A percentile compares a stretch with the other conserved stretches of the same genome.
These are phyloP conservation scores for Athalia rosae DNA, from an alignment of 2,888 invertebrate genomes.

Conservation along the genomic window DNA sequence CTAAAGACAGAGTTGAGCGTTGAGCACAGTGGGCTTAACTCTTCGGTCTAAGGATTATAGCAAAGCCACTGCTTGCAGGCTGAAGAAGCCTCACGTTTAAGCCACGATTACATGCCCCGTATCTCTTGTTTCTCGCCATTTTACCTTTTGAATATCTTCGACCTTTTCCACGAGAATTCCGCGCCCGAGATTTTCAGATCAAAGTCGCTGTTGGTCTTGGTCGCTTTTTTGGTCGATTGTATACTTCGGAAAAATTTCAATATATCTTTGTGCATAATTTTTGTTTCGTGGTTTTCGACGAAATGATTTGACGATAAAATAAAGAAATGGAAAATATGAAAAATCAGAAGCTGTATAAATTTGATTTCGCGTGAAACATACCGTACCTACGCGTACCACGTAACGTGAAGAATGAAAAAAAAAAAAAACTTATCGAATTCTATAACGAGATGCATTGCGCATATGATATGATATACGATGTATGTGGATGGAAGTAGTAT, in stretches of 20 bases:
- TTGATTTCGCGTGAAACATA: too few species aligned
- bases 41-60: conserved; percentile 42
- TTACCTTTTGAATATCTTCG: conserved; percentile 4
- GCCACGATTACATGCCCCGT: conserved; percentile 17
- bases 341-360: too few species aligned
- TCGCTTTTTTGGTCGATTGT: too few species aligned
- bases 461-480: not conserved
- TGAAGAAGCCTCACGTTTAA: conserved; percentile 10
- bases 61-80: conserved; percentile 24
- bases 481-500: not conserved
- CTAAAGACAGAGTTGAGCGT: conserved; percentile 24
- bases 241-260: too few species aligned
- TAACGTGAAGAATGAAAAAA: not conserved
- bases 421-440: not conserved
- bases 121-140: not conserved
- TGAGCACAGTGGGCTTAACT: conserved; percentile 36
- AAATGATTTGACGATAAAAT: not conserved
- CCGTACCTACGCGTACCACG: too few species aligned
- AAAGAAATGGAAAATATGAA: not conserved
- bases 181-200: not conserved
- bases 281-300: not conserved
- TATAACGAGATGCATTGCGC: conserved; percentile 22
- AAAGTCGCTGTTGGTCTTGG: not conserved
- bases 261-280: too few species aligned
- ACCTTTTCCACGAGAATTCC: conserved; percentile 10